phyloP scores from a whole-genome alignment of 2,113 vertebrate species.

The Sturnira hondurensis region DNA sequence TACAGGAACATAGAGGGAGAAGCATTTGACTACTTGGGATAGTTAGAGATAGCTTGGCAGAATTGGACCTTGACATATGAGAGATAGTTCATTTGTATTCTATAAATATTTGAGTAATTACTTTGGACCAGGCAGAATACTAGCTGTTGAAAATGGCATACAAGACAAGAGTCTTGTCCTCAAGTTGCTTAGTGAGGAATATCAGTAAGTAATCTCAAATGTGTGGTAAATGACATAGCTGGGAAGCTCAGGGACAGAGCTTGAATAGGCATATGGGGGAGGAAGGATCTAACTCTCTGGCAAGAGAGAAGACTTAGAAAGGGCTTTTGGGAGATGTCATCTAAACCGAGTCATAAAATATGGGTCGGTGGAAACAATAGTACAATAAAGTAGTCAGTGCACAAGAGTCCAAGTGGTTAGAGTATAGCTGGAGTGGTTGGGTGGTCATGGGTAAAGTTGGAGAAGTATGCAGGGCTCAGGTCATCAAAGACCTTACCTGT shows the following conservation, averaged over 20 bases:
- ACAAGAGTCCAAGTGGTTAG: not conserved
- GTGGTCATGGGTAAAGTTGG: not conserved
- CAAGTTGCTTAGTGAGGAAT: not conserved
- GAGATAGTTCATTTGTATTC: not conserved
- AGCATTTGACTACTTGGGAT: not conserved
- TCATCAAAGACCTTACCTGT: not conserved
- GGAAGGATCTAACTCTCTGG: not conserved
- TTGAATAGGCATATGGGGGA: not conserved
- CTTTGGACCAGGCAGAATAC: not conserved
- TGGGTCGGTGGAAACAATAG: not conserved
- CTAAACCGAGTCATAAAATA: not conserved
- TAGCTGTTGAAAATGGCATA: not conserved
- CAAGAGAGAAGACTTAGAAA: not conserved
- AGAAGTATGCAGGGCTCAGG: not conserved
- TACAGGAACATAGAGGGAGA: not conserved
- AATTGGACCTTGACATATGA: not conserved
- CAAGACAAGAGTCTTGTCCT: not conserved
- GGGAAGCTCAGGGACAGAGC: not conserved
- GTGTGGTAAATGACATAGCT: not conserved
- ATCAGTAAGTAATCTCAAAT: not conserved
- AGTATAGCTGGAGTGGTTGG: not conserved
- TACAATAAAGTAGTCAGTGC: not conserved
- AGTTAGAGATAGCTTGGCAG: not conserved
- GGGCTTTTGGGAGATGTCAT: not conserved
- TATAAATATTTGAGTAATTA: not conserved